These are phyloP conservation scores for Microctonus brassicae DNA, from an alignment of 2,888 invertebrate genomes.

Conservation along the genomic window DNA sequence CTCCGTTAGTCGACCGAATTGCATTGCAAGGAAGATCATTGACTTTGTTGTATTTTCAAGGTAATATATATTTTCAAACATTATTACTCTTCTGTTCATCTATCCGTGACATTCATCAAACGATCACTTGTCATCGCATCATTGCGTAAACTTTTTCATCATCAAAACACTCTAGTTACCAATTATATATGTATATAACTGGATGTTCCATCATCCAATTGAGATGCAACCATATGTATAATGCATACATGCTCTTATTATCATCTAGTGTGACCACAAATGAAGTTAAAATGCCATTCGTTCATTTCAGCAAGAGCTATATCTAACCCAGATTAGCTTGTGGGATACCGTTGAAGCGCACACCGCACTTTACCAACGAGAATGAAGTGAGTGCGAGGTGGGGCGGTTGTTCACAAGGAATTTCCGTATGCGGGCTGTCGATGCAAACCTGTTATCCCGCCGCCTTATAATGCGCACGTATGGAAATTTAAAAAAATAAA, in stretches of 20 bases:
- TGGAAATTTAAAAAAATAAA: background rate
- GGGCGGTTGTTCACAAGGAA: constrained; percentile 21
- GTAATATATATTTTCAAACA: background rate
- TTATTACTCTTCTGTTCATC: background rate
- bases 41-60: constrained; percentile 2
- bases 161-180: background rate
- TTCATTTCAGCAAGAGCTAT: constrained; percentile 49
- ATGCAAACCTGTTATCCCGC: constrained; percentile 26
- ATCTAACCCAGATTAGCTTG: constrained; percentile 56
- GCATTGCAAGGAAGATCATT: constrained; percentile 10
- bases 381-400: constrained; percentile 14
- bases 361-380: background rate
- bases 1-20: constrained; percentile 46
- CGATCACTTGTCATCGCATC: background rate
- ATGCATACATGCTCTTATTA: background rate
- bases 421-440: constrained; percentile 23
- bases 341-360: constrained; percentile 58
- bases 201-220: background rate
- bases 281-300: constrained; percentile 40
- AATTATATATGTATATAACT: background rate
- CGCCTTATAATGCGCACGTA: background rate
- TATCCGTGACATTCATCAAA: background rate
- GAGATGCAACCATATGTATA: background rate
- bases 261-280: constrained; percentile 20
- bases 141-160: background rate